These are phyloP conservation scores for Drosophila dives DNA, from an alignment of 2,888 invertebrate genomes.

Conservation along the genomic window DNA sequence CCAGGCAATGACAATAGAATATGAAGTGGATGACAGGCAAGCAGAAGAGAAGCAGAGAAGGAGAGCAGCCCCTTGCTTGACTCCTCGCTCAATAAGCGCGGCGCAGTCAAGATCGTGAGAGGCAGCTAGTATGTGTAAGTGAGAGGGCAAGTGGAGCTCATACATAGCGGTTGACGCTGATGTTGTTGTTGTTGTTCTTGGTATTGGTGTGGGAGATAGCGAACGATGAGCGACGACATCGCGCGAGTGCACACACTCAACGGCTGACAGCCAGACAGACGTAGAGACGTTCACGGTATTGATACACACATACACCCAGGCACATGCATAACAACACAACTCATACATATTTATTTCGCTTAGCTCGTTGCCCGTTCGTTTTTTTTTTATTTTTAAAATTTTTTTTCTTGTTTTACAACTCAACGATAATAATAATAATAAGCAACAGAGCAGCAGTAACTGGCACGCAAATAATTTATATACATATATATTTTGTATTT, in stretches of 20 bases:
- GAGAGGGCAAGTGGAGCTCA: slow-evolving; percentile 48
- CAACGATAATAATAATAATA: slow-evolving; percentile 52
- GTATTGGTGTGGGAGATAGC: slow-evolving; percentile 64
- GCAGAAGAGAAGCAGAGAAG: slow-evolving; percentile 16
- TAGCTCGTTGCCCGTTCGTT: slow-evolving; percentile 51
- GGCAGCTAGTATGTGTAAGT: slow-evolving; percentile 20
- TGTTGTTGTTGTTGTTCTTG: slow-evolving; percentile 35
- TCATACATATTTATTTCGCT: slow-evolving; percentile 59
- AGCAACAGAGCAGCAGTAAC: slow-evolving; percentile 35
- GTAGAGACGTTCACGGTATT: slow-evolving; percentile 54
- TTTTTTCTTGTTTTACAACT: slow-evolving; percentile 53
- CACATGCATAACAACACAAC: slow-evolving; percentile 6
- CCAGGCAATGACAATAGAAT: slow-evolving; percentile 75
- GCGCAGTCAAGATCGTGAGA: slow-evolving; percentile 44
- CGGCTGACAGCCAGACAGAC: slow-evolving; percentile 28
- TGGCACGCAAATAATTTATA: slow-evolving; percentile 58
- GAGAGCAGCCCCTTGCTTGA: slow-evolving; percentile 26
- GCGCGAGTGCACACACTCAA: slow-evolving; percentile 59
- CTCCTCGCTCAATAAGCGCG: slow-evolving; percentile 54
- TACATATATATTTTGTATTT: slow-evolving; percentile 48
- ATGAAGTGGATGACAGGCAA: slow-evolving; percentile 62
- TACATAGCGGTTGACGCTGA: slow-evolving; percentile 25
- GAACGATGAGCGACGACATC: slow-evolving; percentile 57
- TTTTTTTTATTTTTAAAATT: slow-evolving; percentile 37
- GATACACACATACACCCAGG: slow-evolving; percentile 38